These are phyloP conservation scores for Adelges cooleyi DNA, from an alignment of 1,140 invertebrate genomes.

Conservation along the genomic window DNA sequence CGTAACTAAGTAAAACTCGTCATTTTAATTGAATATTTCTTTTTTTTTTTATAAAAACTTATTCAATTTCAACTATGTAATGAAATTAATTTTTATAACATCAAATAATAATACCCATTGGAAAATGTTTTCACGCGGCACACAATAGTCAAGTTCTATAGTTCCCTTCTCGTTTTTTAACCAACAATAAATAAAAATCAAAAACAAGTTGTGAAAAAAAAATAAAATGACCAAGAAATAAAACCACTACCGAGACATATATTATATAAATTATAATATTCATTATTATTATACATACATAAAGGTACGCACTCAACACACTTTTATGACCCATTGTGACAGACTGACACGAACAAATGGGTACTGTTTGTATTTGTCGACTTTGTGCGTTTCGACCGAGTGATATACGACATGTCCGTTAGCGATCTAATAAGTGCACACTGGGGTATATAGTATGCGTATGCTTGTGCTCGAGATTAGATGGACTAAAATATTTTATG, in stretches of 20 bases:
- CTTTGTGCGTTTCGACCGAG: background rate
- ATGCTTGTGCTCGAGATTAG: no score
- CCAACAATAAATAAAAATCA: constrained; percentile 4
- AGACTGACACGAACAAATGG: constrained; percentile 15
- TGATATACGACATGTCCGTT: constrained; percentile 18
- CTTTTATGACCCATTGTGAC: constrained; percentile 24
- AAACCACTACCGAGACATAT: constrained; percentile 2
- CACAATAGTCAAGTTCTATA: constrained; percentile 5
- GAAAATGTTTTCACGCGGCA: background rate
- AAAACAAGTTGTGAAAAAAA: no score
- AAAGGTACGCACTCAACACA: background rate
- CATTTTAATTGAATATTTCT: no score
- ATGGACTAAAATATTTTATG: no score
- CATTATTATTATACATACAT: no score
- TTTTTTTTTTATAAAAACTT: no score
- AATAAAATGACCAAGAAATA: constrained; percentile 21
- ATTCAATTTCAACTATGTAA: no score
- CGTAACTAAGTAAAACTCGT: no score
- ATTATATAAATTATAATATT: no score
- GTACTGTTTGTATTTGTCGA: constrained; percentile 12
- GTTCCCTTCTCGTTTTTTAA: background rate
- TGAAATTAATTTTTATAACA: no score
- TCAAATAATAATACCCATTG: no score
- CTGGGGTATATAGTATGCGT: no score
- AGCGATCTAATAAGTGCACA: background rate